Conservation (phyloP, 2,797 vertebrate species). For the Serranus cabrilla region DNA sequence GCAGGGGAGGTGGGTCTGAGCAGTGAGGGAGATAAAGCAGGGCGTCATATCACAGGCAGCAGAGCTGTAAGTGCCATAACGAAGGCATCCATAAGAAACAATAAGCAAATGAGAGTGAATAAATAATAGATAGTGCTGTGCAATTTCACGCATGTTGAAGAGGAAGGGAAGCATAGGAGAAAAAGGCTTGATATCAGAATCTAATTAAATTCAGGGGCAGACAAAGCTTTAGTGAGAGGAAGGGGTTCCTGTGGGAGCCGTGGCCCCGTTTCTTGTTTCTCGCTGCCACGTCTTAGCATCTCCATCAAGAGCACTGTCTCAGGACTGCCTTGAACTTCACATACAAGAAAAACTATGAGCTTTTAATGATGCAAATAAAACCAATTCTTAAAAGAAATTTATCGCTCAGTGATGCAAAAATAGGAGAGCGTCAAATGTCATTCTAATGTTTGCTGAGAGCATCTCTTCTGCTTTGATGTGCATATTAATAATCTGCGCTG, state of each 20-base stretch:
- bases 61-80: slow-evolving; percentile 69
- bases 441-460: slow-evolving; percentile 27
- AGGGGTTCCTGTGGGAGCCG: slow-evolving; percentile 76
- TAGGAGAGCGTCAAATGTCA: slow-evolving; percentile 40
- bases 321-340: slow-evolving; percentile 54
- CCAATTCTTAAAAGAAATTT: slow-evolving; percentile 20
- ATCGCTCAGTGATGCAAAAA: slow-evolving; percentile 33
- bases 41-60: slow-evolving; percentile 72
- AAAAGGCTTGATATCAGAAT: slow-evolving; percentile 82
- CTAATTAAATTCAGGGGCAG: slow-evolving; percentile 86
- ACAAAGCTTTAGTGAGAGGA: slow-evolving; percentile 80
- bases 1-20: slow-evolving; percentile 82
- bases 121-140: slow-evolving; percentile 84
- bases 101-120: slow-evolving; percentile 84
- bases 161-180: slow-evolving; percentile 74
- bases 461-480: slow-evolving; percentile 51
- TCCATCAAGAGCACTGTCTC: slow-evolving; percentile 67
- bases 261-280: slow-evolving; percentile 79
- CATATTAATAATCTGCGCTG: slow-evolving; percentile 42
- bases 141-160: slow-evolving; percentile 85
- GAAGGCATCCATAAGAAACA: slow-evolving; percentile 81
- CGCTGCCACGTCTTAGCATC: slow-evolving; percentile 61
- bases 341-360: slow-evolving; percentile 29
- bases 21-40: slow-evolving; percentile 67
- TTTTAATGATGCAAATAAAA: slow-evolving; percentile 57